A percentile compares a stretch with the other conserved stretches of the same genome.
Evolutionary conservation across 2,888 invertebrate genomes (phyloP).

Genomic region (Drosophila melanosoma): DNA sequence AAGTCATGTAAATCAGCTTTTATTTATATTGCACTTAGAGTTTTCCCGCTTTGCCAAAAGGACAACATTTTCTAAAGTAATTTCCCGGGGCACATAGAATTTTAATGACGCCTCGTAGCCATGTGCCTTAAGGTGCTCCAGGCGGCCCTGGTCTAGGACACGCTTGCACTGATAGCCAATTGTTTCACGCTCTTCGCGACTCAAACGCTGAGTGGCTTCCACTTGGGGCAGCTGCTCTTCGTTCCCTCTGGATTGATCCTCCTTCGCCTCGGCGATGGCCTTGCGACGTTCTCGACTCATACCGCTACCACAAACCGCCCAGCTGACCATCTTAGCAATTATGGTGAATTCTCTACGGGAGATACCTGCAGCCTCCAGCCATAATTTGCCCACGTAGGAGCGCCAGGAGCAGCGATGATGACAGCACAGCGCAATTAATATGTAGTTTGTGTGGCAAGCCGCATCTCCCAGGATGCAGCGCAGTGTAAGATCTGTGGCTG

Average conservation of each 20-base stretch:
- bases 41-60: slow-evolving; percentile 86
- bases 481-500: slow-evolving; percentile 92
- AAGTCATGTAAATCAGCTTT: slow-evolving; percentile 5
- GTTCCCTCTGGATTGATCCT: slow-evolving; percentile 30
- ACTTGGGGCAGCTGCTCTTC: slow-evolving; percentile 31
- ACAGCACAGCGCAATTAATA: slow-evolving; percentile 94
- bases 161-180: slow-evolving; percentile 91
- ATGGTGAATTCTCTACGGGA: slow-evolving; percentile 89
- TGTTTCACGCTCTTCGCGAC: slow-evolving; percentile 86
- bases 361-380: slow-evolving; percentile 87
- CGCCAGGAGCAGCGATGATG: slow-evolving; percentile 93
- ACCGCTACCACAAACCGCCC: slow-evolving; percentile 94
- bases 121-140: slow-evolving; percentile 86
- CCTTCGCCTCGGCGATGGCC: slow-evolving; percentile 64
- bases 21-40: slow-evolving; percentile 38
- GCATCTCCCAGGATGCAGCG: slow-evolving; percentile 86
- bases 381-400: slow-evolving; percentile 89
- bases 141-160: slow-evolving; percentile 91
- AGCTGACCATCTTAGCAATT: slow-evolving; percentile 93
- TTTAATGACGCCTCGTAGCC: slow-evolving; percentile 88
- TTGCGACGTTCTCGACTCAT: slow-evolving; percentile 86
- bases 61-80: slow-evolving; percentile 93
- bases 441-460: slow-evolving; percentile 85
- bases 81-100: slow-evolving; percentile 88
- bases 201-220: slow-evolving; percentile 58